phyloP scores from a whole-genome alignment of 2,888 invertebrate genomes.

The Thelaira solivaga region DNA sequence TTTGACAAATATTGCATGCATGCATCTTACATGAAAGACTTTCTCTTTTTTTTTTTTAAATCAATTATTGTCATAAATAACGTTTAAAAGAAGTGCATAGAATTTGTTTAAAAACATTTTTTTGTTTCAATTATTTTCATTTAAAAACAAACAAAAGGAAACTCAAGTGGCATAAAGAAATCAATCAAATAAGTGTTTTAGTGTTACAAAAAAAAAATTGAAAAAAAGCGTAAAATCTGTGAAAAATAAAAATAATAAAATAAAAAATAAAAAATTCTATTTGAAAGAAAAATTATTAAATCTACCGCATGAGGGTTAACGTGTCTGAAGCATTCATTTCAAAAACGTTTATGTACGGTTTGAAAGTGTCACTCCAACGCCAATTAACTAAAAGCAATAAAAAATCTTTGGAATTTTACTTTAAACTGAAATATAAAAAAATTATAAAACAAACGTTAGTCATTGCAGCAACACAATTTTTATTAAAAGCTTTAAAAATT shows the following conservation, averaged over 20 bases:
- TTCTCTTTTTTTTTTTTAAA: too few species aligned
- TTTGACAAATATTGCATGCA: conserved; percentile 54
- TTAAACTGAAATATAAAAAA: conserved; percentile 28
- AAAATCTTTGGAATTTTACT: conserved; percentile 34
- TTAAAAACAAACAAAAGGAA: too few species aligned
- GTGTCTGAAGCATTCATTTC: conserved; percentile 64
- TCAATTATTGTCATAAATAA: not conserved
- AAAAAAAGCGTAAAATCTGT: not conserved
- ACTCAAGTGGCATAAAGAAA: too few species aligned
- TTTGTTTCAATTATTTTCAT: too few species aligned
- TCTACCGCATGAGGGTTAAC: conserved; percentile 76
- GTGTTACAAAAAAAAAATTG: not conserved
- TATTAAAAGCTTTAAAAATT: conserved; percentile 13
- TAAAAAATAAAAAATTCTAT: not conserved
- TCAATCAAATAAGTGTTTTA: too few species aligned
- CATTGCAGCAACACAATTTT: conserved; percentile 1
- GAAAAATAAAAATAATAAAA: not conserved
- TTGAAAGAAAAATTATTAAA: conserved; percentile 39
- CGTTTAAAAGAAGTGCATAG: not conserved
- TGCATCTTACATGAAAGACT: too few species aligned
- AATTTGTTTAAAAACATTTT: too few species aligned
- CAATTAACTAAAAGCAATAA: conserved; percentile 49
- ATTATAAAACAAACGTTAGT: conserved; percentile 26
- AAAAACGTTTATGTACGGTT: conserved; percentile 68
- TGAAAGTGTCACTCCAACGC: conserved; percentile 63